Evolutionary conservation across 2,888 invertebrate genomes (phyloP), one percentile per base, ranked within the genome.

Genomic region (Erebia aethiops): DNA sequence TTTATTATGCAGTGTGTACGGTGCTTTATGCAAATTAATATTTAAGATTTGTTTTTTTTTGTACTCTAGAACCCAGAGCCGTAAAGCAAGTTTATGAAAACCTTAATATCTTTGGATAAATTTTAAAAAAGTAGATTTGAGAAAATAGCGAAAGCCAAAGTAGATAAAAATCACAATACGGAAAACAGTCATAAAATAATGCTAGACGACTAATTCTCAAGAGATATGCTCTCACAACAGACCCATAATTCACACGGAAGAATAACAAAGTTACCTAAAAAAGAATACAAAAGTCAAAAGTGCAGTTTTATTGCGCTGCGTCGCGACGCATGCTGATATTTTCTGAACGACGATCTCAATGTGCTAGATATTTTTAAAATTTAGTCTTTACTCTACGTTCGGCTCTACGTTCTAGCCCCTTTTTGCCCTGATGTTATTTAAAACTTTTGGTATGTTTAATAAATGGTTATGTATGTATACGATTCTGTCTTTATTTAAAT

Each of bases 221-320:
- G n/a, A 67, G 67, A 70, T 63, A 70, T 21, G 46, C 63, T 56
- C n/a, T 43, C 58, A 69, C 65, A 75, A 72, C 70, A 77, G 76
- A 78, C 79, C 70, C 75, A 77, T 76, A 78, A 78, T 77, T 78
- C 76, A 75, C 69, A 57, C 49, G 16, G 62, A 67, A 70, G 74
- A 69, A 70, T 66, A 69, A 56, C 64, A 65, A 71, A 73, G 70
- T 61, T 73, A 61, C 64, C 56, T 62, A 57, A 67, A 72, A 73
- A 74, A 75, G 71, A 49, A 67, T 56, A 72, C 66, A 74, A 76
- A 71, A 71, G 68, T 77, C 66, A 74, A 76, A 71, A 71, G 68
- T 77, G 68, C 72, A 71, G 74, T 74, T 79, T 76, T 78, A 78
- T 78, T 76, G 75, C 74, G 58, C 72, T 71, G 56, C 67, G 77